These are phyloP conservation scores for Lepus europaeus DNA, from an alignment of 2,113 vertebrate genomes.

Conservation along the genomic window DNA sequence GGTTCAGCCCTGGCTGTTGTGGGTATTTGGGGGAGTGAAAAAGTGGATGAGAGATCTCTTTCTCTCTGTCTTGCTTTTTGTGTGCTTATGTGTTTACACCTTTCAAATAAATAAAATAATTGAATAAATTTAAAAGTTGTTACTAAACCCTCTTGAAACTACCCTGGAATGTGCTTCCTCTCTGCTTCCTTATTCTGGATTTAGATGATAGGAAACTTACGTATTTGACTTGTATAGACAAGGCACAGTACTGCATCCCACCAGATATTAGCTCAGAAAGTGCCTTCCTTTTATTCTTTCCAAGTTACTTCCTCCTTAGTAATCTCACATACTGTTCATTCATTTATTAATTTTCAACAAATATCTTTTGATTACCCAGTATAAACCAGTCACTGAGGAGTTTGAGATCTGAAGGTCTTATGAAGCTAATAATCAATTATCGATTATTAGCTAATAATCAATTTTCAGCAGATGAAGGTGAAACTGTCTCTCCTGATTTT, in stretches of 20 bases:
- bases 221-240: background rate
- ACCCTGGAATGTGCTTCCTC: fast-evolving
- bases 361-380: background rate
- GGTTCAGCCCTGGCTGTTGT: too few species aligned
- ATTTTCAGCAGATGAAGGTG: background rate
- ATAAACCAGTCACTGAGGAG: background rate
- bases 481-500: background rate
- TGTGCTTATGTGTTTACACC: too few species aligned
- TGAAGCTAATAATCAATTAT: background rate
- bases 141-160: background rate
- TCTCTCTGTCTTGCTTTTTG: too few species aligned
- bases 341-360: background rate
- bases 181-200: background rate
- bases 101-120: too few species aligned
- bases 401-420: background rate
- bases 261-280: background rate
- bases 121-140: background rate
- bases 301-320: background rate
- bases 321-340: background rate
- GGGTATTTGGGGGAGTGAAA: too few species aligned
- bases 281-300: background rate
- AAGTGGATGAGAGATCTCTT: too few species aligned
- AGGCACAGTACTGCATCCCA: background rate
- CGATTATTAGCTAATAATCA: too few species aligned
- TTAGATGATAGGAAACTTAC: background rate